These are phyloP conservation scores for Lepetodrilus schrolli DNA, from an alignment of 2,888 invertebrate genomes.

Conservation along the genomic window DNA sequence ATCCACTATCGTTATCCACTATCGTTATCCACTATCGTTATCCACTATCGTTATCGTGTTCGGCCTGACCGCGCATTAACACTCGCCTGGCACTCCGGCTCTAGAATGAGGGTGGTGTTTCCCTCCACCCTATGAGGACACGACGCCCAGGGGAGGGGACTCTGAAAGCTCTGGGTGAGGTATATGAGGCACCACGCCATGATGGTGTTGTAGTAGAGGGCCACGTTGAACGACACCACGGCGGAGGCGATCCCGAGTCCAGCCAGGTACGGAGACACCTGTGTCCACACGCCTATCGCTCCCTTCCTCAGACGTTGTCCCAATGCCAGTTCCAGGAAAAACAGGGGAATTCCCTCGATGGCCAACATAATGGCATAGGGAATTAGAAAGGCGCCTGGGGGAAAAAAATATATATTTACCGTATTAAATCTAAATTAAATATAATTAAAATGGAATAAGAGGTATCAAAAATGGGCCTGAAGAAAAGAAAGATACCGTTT, in stretches of 20 bases:
- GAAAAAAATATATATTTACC: constrained; percentile 19
- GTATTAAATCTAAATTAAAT: too few relatives aligned
- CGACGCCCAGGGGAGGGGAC: constrained; percentile 87
- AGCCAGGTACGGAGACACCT: constrained; percentile 92
- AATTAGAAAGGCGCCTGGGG: constrained; percentile 93
- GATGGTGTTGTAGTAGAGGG: constrained; percentile 96
- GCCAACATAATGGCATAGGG: constrained; percentile 92
- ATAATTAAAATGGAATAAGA: too few relatives aligned
- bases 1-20: too few relatives aligned
- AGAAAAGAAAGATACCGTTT: too few relatives aligned
- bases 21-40: background rate
- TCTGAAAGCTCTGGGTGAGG: constrained; percentile 91
- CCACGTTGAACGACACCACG: constrained; percentile 92
- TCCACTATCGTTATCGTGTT: background rate
- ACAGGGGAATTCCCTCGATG: constrained; percentile 92
- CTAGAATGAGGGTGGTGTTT: constrained; percentile 34
- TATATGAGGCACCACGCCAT: constrained; percentile 97
- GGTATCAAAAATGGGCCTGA: too few relatives aligned
- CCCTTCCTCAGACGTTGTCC: constrained; percentile 94
- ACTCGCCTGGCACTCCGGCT: constrained; percentile 44
- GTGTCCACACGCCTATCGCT: constrained; percentile 94
- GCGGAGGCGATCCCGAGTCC: constrained; percentile 95
- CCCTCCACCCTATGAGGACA: constrained; percentile 83
- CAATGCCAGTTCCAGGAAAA: constrained; percentile 94
- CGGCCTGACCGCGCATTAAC: too few relatives aligned